Base-by-base conservation (phyloP, 2,888 invertebrate genomes). In the Empis livida region DNA sequence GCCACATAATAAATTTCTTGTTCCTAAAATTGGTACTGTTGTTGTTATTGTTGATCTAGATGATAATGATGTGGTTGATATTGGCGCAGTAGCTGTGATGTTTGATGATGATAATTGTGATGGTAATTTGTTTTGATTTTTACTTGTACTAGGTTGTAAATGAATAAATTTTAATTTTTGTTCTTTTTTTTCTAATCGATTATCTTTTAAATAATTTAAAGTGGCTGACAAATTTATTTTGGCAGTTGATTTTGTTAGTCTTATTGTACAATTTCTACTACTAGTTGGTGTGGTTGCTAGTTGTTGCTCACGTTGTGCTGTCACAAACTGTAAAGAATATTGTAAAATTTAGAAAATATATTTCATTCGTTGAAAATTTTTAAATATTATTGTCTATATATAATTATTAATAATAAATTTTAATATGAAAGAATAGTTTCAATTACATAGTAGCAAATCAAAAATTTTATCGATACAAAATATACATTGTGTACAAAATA, bases 231-330 rank as follows among this genome's bases (percentile, higher is more conserved):
- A 57, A 57, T 68, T 70, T 32, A 66, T 56, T 61, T 70, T 70
- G 57, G 67, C 67, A 59, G 64, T 64, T 57, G 70, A 67, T 59
- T 67, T 68, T 54, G 61, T 64, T 54, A 67, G 56, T 51, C 67
- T 62, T 48, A 57, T 64, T 46, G 60, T 64, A 48, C 56, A 61
- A 50, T 59, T 61, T 48, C 70, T 60, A 54, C 70, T 68, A 56
- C 68, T 68, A 10, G 69, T 68, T 35, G 68, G 68, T 30, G 68
- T 68, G 46, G 67, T 59, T 49, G 63, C 57, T 27, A 27, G 8
- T 27, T 27, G 13, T 11, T 41, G 41, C 14, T 41, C 41, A 6
- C 27, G n/a, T 9, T 20, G 10, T 23, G 41, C 14, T 27, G 14
- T 14, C n/a, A 14, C 2, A 41, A n/a, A 23, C 41, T 41, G 4